These are phyloP conservation scores for Azemiops feae DNA, from an alignment of 2,113 vertebrate genomes.

Conservation along the genomic window DNA sequence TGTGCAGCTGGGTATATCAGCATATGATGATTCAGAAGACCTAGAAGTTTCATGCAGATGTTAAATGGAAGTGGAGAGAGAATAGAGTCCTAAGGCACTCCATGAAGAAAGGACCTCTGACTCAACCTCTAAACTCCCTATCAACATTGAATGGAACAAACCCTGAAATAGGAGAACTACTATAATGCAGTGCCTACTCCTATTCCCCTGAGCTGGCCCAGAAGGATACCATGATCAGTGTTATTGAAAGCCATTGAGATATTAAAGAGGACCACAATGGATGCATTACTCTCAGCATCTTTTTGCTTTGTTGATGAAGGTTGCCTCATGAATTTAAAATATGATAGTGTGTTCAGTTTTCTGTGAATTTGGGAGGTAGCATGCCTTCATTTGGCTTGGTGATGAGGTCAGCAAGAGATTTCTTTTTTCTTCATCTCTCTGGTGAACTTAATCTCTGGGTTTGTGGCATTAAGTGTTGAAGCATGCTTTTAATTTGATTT, in stretches of 20 bases:
- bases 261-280: not conserved
- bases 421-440: not conserved
- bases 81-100: not conserved
- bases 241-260: not conserved
- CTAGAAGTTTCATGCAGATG: not conserved
- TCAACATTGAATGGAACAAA: not conserved
- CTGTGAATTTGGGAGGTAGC: not conserved
- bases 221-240: not conserved
- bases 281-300: not conserved
- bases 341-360: not conserved
- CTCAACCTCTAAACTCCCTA: not conserved
- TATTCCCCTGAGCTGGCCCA: not conserved
- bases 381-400: not conserved
- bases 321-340: not conserved
- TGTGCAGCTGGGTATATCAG: not conserved
- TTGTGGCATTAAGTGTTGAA: not conserved
- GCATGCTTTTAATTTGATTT: not conserved
- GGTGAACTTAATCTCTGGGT: not conserved
- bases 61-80: not conserved
- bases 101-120: not conserved
- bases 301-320: not conserved
- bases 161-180: not conserved
- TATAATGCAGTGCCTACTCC: not conserved
- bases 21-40: not conserved
- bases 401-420: not conserved